Percentiles rank a stretch among this genome's conserved stretches.
Evolutionary conservation across 2,888 invertebrate species (phyloP).

Genomic region (Mechanitis messenoides): DNA sequence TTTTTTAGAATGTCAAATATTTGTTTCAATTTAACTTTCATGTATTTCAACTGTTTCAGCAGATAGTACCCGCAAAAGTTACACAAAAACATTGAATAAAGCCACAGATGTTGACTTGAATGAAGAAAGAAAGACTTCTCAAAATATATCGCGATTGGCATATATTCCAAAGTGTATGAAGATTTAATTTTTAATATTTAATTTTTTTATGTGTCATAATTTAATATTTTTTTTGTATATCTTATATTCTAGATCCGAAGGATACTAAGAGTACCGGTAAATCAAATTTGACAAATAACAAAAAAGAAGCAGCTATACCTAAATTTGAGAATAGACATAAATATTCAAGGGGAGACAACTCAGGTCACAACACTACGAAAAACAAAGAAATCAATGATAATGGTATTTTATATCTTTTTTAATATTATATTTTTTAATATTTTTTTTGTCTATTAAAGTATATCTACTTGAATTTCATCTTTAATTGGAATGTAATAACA

Average conservation of each 20-base stretch:
- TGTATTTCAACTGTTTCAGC: slow-evolving; percentile 33
- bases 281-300: slow-evolving; percentile 36
- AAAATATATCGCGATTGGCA: slow-evolving; percentile 40
- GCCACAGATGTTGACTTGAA: slow-evolving; percentile 38
- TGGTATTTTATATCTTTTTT: background rate
- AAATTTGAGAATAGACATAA: slow-evolving; percentile 38
- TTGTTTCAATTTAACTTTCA: slow-evolving; percentile 9
- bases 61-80: slow-evolving; percentile 35
- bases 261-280: slow-evolving; percentile 46
- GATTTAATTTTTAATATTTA: slow-evolving; percentile 17
- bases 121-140: slow-evolving; percentile 37
- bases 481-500: too few relatives aligned
- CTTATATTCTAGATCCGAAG: slow-evolving; percentile 41
- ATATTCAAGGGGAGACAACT: slow-evolving; percentile 33
- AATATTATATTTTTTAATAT: too few relatives aligned
- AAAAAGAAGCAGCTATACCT: slow-evolving; percentile 38
- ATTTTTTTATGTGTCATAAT: background rate
- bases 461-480: too few relatives aligned
- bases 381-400: slow-evolving; percentile 30
- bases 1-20: background rate
- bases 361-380: slow-evolving; percentile 35
- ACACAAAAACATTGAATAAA: slow-evolving; percentile 36
- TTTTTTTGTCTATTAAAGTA: too few relatives aligned
- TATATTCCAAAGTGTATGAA: slow-evolving; percentile 45
- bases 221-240: slow-evolving; percentile 3